Evolutionary conservation across 2,888 invertebrate genomes (phyloP), one percentile per base, ranked within the genome.

Genomic region (Rotaria magnacalcarata): DNA sequence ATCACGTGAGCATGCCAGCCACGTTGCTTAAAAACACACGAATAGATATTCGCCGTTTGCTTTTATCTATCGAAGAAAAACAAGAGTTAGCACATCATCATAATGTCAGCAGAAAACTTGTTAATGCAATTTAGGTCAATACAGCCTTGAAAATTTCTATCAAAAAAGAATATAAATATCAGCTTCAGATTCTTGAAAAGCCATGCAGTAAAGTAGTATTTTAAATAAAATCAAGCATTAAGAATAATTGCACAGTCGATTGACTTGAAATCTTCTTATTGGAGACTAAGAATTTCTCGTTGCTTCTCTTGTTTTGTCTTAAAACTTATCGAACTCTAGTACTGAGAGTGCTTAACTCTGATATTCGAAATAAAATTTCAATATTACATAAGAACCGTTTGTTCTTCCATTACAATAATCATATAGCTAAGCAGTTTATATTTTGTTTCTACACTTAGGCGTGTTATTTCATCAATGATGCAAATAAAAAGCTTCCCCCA

Each of bases 361-460:
- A 98, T 93, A 91, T 98, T 96, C 0, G 95, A 94, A 87, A 97
- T 94, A 8, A 95, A 93, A 89, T 94, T 96, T 88, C 95, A 94
- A 90, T 99, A 99, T 27, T 95, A 95, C 24, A 24, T 56, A 24
- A 2, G 56, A 56, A 56, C 24, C 24, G 7, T 24, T 24, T 24
- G 56, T 7, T 56, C 24, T 24, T 7, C 24, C 8, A 8, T 14
- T 56, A 0, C 56, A 56, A 56, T 24, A 56, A 21, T 2, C 24
- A 21, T 56, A 24, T 14, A n/a, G n/a, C n/a, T n/a, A 24, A 24
- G 24, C 56, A 24, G 10, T 24, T 24, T 7, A 14, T 0, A 56
- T 95, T 87, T 99, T 92, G 34, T 34, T 34, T 34, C 34, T 34
- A 34, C 1, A 34, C 34, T 1, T 34, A 34, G 34, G 34, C 34